Conservation (phyloP, 2,797 vertebrate genomes). For the Sarcoramphus papa region DNA sequence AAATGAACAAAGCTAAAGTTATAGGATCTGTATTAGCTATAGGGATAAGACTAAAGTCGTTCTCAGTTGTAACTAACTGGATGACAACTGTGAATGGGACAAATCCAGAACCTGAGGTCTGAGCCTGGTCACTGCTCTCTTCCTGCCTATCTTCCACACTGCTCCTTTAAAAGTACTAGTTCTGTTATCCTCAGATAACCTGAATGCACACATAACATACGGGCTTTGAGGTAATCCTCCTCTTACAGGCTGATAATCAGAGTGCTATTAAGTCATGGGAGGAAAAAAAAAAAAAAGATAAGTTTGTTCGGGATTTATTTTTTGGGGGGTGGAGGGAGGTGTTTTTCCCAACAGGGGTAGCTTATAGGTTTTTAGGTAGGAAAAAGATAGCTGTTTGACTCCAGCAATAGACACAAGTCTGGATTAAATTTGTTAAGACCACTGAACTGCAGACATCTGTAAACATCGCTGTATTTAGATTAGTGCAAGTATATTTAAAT, state of each 20-base stretch:
- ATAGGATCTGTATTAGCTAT: background rate
- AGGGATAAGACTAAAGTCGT: background rate
- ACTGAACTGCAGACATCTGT: background rate
- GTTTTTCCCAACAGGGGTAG: background rate
- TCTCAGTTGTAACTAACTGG: background rate
- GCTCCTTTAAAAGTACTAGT: background rate
- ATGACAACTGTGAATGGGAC: accelerated
- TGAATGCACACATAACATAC: accelerated
- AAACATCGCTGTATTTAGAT: background rate
- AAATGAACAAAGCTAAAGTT: background rate
- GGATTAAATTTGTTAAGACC: background rate
- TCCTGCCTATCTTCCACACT: background rate
- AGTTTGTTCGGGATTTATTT: background rate
- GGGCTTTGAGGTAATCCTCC: background rate
- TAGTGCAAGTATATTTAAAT: background rate
- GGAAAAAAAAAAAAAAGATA: background rate
- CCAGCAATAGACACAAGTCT: background rate
- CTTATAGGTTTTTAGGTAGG: accelerated
- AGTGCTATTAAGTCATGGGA: background rate
- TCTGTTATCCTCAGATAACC: background rate
- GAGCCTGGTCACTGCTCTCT: background rate
- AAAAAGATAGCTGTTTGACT: background rate
- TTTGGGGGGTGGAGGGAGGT: no score
- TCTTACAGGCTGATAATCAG: background rate
- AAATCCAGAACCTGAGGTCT: background rate